Conservation (phyloP, 2,797 vertebrate species). For the Sparus aurata region DNA sequence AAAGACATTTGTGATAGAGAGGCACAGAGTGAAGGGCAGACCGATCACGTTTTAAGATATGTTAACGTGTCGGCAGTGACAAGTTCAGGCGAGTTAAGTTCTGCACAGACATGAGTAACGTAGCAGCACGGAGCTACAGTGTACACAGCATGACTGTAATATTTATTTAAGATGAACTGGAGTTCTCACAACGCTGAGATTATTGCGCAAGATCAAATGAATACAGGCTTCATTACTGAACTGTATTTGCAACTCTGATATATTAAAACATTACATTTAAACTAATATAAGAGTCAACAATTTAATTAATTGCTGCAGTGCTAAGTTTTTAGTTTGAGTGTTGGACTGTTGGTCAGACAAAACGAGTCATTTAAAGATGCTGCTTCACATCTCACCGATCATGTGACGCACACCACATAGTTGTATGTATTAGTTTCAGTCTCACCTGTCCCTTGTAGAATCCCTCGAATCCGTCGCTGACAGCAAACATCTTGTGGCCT, state of each 20-base stretch:
- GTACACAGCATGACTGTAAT: neutral
- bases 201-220: neutral
- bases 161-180: slow-evolving; percentile 4
- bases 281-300: too few relatives aligned
- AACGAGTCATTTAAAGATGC: neutral
- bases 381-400: neutral
- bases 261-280: too few relatives aligned
- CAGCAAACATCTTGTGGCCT: slow-evolving; percentile 93
- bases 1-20: neutral
- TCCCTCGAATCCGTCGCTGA: slow-evolving; percentile 95
- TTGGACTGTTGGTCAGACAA: neutral
- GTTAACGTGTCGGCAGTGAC: neutral
- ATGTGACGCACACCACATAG: neutral
- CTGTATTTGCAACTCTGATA: too few relatives aligned
- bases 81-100: neutral
- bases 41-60: neutral
- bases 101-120: neutral
- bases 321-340: neutral
- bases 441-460: slow-evolving; percentile 91
- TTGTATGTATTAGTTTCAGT: neutral
- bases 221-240: too few relatives aligned
- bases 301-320: too few relatives aligned
- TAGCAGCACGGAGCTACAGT: neutral
- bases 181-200: neutral
- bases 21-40: too few relatives aligned